phyloP scores from a whole-genome alignment of 2,888 invertebrate species.

The Cephonodes hylas region DNA sequence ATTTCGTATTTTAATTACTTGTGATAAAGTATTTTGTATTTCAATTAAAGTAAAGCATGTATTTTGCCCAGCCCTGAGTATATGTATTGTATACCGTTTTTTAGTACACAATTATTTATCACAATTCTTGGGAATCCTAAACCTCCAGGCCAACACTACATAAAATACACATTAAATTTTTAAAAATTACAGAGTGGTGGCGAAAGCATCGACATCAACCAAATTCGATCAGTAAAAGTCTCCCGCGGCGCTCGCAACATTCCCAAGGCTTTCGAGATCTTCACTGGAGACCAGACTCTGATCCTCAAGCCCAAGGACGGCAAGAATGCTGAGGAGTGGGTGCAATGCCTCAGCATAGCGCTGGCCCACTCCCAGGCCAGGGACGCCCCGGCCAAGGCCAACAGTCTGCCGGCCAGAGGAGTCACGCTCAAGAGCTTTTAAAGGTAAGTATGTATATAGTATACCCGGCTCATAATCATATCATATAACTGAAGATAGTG shows the following conservation, averaged over 20 bases:
- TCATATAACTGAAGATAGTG: background rate
- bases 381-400: conserved; percentile 76
- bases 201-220: conserved; percentile 93
- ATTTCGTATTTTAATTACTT: too few species aligned
- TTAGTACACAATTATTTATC: too few species aligned
- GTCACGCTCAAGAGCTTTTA: conserved; percentile 75
- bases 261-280: conserved; percentile 98
- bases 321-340: conserved; percentile 97
- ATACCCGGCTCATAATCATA: background rate
- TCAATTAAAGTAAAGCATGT: too few species aligned
- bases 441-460: background rate
- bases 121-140: too few species aligned
- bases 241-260: conserved; percentile 94
- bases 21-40: too few species aligned
- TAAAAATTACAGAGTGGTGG: conserved; percentile 87
- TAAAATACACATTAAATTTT: background rate
- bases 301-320: conserved; percentile 97
- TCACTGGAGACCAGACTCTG: conserved; percentile 95
- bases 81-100: too few species aligned
- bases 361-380: conserved; percentile 92
- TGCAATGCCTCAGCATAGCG: conserved; percentile 95
- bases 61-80: too few species aligned
- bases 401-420: conserved; percentile 74
- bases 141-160: too few species aligned
- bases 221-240: conserved; percentile 96